Percentiles rank a stretch among this genome's conserved stretches.
These are phyloP conservation scores for Cephus sareptanus DNA, from an alignment of 2,888 invertebrate species.

Conservation along the genomic window DNA sequence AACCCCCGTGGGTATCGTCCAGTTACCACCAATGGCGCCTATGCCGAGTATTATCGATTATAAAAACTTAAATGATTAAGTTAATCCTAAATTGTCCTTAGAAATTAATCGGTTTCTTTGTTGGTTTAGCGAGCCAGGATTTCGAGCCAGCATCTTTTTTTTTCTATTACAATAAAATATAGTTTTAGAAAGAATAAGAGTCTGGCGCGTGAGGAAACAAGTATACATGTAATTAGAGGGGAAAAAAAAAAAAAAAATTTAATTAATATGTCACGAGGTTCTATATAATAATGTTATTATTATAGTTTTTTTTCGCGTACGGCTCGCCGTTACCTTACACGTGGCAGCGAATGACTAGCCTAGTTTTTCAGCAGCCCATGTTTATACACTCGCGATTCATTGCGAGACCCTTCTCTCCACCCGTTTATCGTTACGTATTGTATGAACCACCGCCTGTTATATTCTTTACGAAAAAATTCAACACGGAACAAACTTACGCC, in stretches of 20 bases:
- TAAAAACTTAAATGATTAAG: not conserved
- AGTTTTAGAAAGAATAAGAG: not conserved
- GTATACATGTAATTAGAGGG: not conserved
- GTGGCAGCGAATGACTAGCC: slow-evolving; percentile 7
- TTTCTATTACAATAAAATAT: not conserved
- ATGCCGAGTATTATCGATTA: not conserved
- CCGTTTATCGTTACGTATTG: not conserved
- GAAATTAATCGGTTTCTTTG: not conserved
- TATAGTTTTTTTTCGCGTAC: slow-evolving; percentile 2
- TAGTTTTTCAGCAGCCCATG: slow-evolving; percentile 3
- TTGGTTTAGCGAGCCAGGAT: not conserved
- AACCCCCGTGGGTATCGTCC: not conserved
- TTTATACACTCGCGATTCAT: not conserved
- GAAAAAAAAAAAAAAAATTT: not conserved
- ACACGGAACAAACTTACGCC: not conserved
- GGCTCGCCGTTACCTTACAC: not conserved
- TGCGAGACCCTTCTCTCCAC: not conserved
- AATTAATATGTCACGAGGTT: not conserved
- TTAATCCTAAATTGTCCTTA: not conserved
- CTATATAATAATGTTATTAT: not conserved
- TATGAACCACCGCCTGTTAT: not conserved
- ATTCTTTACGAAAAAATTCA: not conserved
- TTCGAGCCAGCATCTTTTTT: not conserved
- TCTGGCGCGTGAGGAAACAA: not conserved
- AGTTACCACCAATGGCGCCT: not conserved